Conservation (phyloP, 2,797 vertebrate genomes). For the Peromyscus aztecus region DNA sequence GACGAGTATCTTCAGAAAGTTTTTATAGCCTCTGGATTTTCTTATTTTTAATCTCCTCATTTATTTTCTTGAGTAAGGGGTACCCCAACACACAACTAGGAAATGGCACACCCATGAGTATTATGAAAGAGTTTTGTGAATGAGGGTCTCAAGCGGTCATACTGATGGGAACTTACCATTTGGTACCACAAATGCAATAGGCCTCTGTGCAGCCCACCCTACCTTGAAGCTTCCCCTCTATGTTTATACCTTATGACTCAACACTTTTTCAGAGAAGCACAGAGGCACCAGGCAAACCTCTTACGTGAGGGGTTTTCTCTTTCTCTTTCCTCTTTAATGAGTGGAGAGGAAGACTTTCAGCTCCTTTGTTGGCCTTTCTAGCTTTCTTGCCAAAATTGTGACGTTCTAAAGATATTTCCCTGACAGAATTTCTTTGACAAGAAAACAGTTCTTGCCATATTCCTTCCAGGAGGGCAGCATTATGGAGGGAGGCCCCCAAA, state of each 20-base stretch:
- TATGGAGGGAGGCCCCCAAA: not conserved
- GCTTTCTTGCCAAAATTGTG: conserved; percentile 66
- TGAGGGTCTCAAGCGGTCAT: conserved; percentile 78
- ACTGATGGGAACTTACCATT: conserved; percentile 73
- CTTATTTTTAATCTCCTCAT: not conserved
- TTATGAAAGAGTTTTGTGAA: conserved; percentile 54
- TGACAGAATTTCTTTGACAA: conserved; percentile 72
- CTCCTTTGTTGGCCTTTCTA: conserved; percentile 61
- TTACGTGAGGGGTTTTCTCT: not conserved
- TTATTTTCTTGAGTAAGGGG: conserved; percentile 14
- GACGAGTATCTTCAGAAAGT: conserved; percentile 7
- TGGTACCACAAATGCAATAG: conserved; percentile 58
- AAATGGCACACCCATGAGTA: conserved; percentile 72
- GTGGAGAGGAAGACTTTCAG: conserved; percentile 56
- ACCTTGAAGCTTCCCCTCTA: not conserved
- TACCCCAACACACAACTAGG: conserved; percentile 33
- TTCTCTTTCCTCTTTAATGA: conserved; percentile 49
- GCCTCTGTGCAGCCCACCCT: not conserved
- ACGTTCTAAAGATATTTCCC: conserved; percentile 74
- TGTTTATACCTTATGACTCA: conserved; percentile 61
- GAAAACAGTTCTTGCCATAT: conserved; percentile 59
- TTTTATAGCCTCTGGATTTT: not conserved
- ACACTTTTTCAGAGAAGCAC: conserved; percentile 71
- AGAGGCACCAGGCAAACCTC: not conserved
- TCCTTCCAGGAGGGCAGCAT: conserved; percentile 48